These are phyloP conservation scores for Piscicola geometra DNA, from an alignment of 2,888 invertebrate genomes.

Conservation along the genomic window DNA sequence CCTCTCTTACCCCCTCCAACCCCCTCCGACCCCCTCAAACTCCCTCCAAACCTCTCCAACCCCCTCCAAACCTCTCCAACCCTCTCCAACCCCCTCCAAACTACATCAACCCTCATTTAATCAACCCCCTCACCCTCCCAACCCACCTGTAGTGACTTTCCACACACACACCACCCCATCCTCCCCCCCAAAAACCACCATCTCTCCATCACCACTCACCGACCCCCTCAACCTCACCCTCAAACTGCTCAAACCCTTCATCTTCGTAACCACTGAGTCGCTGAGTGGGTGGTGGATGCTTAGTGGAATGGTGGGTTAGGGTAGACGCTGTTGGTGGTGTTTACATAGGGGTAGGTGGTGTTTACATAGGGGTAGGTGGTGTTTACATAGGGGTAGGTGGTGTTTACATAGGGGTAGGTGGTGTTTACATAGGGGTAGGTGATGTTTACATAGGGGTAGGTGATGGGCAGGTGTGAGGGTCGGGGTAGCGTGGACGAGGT, in stretches of 20 bases:
- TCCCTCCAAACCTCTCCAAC: no score
- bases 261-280: conserved; percentile 51
- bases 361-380: background rate
- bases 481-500: no score
- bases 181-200: conserved; percentile 64
- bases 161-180: conserved; percentile 64
- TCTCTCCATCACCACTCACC: conserved; percentile 64
- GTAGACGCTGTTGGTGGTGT: background rate
- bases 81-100: no score
- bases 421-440: no score
- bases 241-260: conserved; percentile 54
- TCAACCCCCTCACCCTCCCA: background rate
- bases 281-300: conserved; percentile 27
- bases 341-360: background rate
- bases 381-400: background rate
- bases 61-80: no score
- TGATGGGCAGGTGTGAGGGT: no score
- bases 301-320: background rate
- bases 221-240: conserved; percentile 59
- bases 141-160: conserved; percentile 63
- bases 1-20: no score
- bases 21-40: no score
- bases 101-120: no score
- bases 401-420: no score
- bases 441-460: no score